Evolutionary conservation across 1,140 invertebrate species (phyloP), one percentile per base, ranked within the genome.

Genomic region (Batillaria attramentaria): DNA sequence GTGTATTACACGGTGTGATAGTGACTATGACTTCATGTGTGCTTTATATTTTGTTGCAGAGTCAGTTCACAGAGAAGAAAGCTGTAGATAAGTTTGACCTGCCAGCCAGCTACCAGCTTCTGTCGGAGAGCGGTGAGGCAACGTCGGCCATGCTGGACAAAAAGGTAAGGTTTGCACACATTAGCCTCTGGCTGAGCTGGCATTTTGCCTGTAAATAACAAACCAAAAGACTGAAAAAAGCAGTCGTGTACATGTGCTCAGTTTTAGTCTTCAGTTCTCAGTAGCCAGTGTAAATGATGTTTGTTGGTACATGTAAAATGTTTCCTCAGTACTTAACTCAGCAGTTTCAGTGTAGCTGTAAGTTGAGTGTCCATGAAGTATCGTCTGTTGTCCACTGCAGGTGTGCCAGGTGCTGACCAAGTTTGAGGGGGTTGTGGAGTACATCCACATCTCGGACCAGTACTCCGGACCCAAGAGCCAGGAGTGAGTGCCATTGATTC

Each of bases 381-480:
- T n/a, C n/a, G n/a, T n/a, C n/a, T 72, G 13, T 72, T 80, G 73
- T 57, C 28, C 8, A 73, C 80, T 85, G 1, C 81, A 92, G 89
- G 86, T 92, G 42, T 84, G 89, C 72, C 93, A 95, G 81, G 94
- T 96, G 68, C 92, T 99, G 79, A 94, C 95, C 79, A 97, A 96
- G 91, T 98, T 96, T 92, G 93, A 95, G 82, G 93, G 95, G 80
- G 93, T 94, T 86, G 94, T 99, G 84, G 98, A 99, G 89, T 99
- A 95, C 91, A 96, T 99, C 90, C 98, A 99, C 92, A 95, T 99
- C 87, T 98, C 97, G 77, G 98, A 99, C 92, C 96, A 98, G 89
- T 99, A 95, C 91, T 95, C 95, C 84, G 92, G 98, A 60, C 93
- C 93, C 8, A 97, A 98, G 90, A 94, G 95, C 87, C 94, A 95